Evolutionary conservation across 2,113 vertebrate genomes (phyloP).

Genomic region (Piaya cayana): DNA sequence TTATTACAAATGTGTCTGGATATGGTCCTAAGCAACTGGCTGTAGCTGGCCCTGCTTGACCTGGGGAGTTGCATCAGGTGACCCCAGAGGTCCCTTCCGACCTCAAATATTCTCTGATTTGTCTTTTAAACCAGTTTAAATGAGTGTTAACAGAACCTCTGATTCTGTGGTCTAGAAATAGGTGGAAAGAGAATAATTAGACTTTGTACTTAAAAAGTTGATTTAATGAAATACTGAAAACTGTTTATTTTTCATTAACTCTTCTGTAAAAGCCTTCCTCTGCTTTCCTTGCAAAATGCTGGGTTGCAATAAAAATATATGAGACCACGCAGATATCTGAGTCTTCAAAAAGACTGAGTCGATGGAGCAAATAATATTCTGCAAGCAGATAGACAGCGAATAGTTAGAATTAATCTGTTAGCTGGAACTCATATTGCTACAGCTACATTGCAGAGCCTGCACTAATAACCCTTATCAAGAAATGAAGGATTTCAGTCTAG

Average conservation of each 20-base stretch:
- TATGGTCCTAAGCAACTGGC: fast-evolving
- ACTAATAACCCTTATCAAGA: neutral
- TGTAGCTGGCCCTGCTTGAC: neutral
- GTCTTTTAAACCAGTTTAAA: neutral
- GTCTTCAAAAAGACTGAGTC: neutral
- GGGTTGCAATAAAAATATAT: neutral
- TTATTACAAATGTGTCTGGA: neutral
- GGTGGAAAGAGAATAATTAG: neutral
- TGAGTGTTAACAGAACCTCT: neutral
- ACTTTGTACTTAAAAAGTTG: neutral
- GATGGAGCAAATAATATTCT: neutral
- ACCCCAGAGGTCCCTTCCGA: neutral
- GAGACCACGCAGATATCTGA: neutral
- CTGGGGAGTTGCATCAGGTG: fast-evolving
- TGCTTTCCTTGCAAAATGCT: neutral
- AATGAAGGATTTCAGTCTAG: neutral
- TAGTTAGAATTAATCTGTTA: neutral
- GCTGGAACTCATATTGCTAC: neutral
- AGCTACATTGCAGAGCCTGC: neutral
- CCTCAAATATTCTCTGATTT: neutral
- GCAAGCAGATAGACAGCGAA: neutral
- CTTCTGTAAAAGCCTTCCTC: neutral
- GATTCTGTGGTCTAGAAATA: neutral
- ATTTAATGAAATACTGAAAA: neutral
- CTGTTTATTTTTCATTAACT: neutral